phyloP scores from a whole-genome alignment of 1,140 invertebrate genomes.

The Drosophila arizonae region DNA sequence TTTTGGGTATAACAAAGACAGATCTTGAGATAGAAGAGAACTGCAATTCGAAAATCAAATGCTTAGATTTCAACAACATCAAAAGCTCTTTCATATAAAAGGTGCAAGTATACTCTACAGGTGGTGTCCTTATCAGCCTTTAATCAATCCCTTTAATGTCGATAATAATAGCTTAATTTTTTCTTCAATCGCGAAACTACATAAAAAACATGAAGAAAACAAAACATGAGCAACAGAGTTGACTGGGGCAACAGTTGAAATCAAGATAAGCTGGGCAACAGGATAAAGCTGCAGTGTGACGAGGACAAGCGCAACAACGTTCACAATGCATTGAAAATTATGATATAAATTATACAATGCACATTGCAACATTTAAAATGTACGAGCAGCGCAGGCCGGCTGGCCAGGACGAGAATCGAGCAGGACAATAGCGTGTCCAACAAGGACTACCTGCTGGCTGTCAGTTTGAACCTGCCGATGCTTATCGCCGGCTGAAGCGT shows the following conservation, averaged over 20 bases:
- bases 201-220: conserved; percentile 11
- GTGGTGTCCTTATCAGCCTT: background rate
- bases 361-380: conserved; percentile 75
- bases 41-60: too few species aligned
- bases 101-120: background rate
- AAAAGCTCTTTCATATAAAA: too few species aligned
- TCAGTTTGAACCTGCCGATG: conserved; percentile 67
- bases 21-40: too few species aligned
- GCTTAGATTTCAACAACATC: too few species aligned
- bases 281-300: conserved; percentile 58
- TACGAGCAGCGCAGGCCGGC: conserved; percentile 43
- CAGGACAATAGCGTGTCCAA: conserved; percentile 66
- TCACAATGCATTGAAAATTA: conserved; percentile 63
- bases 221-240: conserved; percentile 16
- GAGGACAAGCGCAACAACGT: conserved; percentile 32
- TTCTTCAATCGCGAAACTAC: background rate
- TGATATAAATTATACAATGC: conserved; percentile 79
- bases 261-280: conserved; percentile 62
- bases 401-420: conserved; percentile 50
- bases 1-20: background rate
- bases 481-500: conserved; percentile 68
- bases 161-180: conserved; percentile 27
- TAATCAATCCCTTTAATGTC: conserved; percentile 22
- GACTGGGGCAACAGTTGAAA: conserved; percentile 47
- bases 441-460: conserved; percentile 58